Base-by-base conservation (phyloP, 2,113 vertebrate species). In the Reinhardtius hippoglossoides region DNA sequence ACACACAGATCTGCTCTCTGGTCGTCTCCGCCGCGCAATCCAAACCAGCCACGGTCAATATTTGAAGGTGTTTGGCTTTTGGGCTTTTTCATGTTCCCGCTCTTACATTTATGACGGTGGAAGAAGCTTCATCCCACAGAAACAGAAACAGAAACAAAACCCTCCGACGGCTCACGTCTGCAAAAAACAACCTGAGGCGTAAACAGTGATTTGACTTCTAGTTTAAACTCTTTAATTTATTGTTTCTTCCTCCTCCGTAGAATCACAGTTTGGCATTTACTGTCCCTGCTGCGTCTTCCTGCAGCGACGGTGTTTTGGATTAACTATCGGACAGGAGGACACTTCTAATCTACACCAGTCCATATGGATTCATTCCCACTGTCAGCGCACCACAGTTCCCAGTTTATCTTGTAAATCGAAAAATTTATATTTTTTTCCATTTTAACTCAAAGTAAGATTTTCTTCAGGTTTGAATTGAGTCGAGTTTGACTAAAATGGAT, bases 41-140 rank as follows among this genome's bases (percentile, higher is more conserved):
- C 60, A 55, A 71, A 67, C 70, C 65, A 20, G 72, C 12, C 2
- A 9, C 66, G 44, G 55, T 86, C 63, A 89, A 91, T 89, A 82
- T 89, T 89, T 89, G 54, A 89, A 76, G 27, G 21, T 88, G 87
- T 85, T 89, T 87, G 78, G 70, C 52, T 56, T 76, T 76, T 80
- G 52, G 56, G 20, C 68, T 86, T 78, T 84, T 87, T 87, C 62
- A 84, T 84, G 78, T 62, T 72, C 13, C 52, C 67, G 23, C 81
- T 91, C 69, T 75, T 24, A 80, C 56, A 88, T 89, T 91, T 77
- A 91, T 84, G 78, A 76, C 20, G 0, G 46, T 0, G 5, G 81
- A 59, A 62, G 57, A 58, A 63, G 40, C 24, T 79, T 57, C 76
- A 54, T 71, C 26, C 21, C 58, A 3, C 26, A 7, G 23, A n/a